phyloP scores from a whole-genome alignment of 92 coral and sea anemone species.

The Epizoanthus ramosus region DNA sequence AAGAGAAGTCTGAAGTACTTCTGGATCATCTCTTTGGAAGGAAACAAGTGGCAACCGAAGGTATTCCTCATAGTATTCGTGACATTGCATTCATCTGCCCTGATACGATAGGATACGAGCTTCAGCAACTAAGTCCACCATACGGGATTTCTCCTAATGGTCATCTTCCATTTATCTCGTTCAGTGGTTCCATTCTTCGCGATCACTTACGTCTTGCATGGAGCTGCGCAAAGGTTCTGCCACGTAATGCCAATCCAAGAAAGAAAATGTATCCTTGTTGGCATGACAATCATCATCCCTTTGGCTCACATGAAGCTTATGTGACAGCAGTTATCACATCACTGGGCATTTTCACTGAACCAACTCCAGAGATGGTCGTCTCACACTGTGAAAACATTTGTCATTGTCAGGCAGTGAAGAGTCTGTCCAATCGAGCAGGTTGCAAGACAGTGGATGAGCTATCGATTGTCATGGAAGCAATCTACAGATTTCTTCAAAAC shows the following conservation, averaged over 20 bases:
- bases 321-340: neutral
- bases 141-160: constrained; percentile 31
- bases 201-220: constrained; percentile 43
- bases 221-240: constrained; percentile 68
- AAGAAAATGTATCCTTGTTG: neutral
- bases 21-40: constrained; percentile 47
- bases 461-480: constrained; percentile 51
- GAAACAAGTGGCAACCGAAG: constrained; percentile 1
- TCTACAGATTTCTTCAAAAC: constrained; percentile 55
- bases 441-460: neutral
- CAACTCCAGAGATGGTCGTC: constrained; percentile 64
- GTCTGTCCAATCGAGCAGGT: neutral
- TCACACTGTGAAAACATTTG: constrained; percentile 72
- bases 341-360: constrained; percentile 54
- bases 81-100: constrained; percentile 57
- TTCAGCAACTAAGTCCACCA: constrained; percentile 44
- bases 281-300: neutral
- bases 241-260: constrained; percentile 53
- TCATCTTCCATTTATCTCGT: constrained; percentile 49
- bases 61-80: constrained; percentile 39
- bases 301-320: neutral
- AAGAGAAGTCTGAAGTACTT: constrained; percentile 55
- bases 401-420: constrained; percentile 25
- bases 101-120: constrained; percentile 18
- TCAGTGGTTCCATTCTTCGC: constrained; percentile 51